Base-by-base conservation (phyloP, 1,140 invertebrate genomes). In the Diabrotica virgifera region DNA sequence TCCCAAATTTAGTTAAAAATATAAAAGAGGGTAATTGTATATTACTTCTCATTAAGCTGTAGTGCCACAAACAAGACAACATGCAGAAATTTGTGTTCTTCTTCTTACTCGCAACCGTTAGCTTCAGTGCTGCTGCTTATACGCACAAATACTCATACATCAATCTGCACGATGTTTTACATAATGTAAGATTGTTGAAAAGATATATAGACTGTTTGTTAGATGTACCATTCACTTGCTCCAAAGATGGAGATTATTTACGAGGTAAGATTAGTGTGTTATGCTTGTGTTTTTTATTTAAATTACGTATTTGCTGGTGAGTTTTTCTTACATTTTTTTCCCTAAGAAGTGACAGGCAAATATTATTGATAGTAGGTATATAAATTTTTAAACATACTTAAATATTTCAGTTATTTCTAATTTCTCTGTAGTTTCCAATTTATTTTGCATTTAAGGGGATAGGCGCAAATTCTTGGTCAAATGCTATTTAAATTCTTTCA, bases 91-190 rank as follows among this genome's bases (percentile, higher is more conserved):
- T n/a, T 10, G 40, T 46, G 8, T 5, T 46, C 8, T 46, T 46
- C n/a, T 3, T 46, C 8, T 46, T 55, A 9, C 7, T 55, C 11
- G 12, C 10, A 11, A 11, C 24, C 12, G 8, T 55, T 0, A 11
- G 53, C 24, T 36, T 14, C 53, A 5, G 53, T 14, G 13, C 37
- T 12, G 57, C 37, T 40, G 57, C 57, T 4, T 91, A 91, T 71
- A 87, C 87, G 0, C 83, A 82, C 24, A 90, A 87, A 75, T 91
- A 84, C 70, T 89, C 91, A 74, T 85, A 86, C 67, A 79, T 91
- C 37, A 78, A 91, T 73, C 8, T 90, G 11, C 83, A 90, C 46
- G 81, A 86, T 67, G 87, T 92, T 60, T 72, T 91, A 2, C 75
- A 77, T 0, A 90, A 85, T 57, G 83, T 87, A 0, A 80, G 89